phyloP scores from a whole-genome alignment of 2,888 invertebrate species.

The Pseudoips prasinana region DNA sequence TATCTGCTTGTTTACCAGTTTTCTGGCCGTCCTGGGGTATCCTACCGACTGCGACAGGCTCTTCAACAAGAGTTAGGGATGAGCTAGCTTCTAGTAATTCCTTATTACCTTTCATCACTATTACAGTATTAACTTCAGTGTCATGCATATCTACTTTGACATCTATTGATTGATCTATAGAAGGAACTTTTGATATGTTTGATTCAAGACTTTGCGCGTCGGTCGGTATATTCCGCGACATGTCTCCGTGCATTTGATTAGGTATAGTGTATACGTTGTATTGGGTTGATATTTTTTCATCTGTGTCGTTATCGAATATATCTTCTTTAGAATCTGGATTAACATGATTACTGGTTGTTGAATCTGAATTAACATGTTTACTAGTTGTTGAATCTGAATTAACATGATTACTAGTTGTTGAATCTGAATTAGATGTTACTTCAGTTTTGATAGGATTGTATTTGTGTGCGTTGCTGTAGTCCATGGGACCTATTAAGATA shows the following conservation, averaged over 20 bases:
- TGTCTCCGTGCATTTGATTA: slow-evolving; percentile 19
- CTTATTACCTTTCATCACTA: slow-evolving; percentile 60
- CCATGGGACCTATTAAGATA: slow-evolving; percentile 40
- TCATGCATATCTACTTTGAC: slow-evolving; percentile 36
- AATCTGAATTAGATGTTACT: slow-evolving; percentile 4
- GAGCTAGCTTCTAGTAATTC: slow-evolving; percentile 55
- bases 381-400: not conserved
- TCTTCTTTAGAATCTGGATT: slow-evolving; percentile 1
- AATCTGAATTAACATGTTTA: not conserved
- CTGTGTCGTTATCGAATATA: slow-evolving; percentile 17
- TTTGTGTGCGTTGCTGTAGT: slow-evolving; percentile 39
- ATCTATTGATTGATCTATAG: slow-evolving; percentile 39
- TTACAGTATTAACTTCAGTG: slow-evolving; percentile 55
- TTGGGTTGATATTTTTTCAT: slow-evolving; percentile 13
- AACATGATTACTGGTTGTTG: not conserved
- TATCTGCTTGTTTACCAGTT: too few relatives aligned
- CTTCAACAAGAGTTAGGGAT: slow-evolving; percentile 63
- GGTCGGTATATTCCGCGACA: slow-evolving; percentile 1
- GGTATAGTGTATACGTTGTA: slow-evolving; percentile 10
- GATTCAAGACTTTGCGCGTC: slow-evolving; percentile 24
- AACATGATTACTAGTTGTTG: not conserved
- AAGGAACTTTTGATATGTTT: slow-evolving; percentile 30
- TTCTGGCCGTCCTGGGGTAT: not conserved
- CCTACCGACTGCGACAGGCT: slow-evolving; percentile 22
- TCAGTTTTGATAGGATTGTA: slow-evolving; percentile 44